Conservation (phyloP, 2,113 vertebrate species). For the Spermophilus dauricus region DNA sequence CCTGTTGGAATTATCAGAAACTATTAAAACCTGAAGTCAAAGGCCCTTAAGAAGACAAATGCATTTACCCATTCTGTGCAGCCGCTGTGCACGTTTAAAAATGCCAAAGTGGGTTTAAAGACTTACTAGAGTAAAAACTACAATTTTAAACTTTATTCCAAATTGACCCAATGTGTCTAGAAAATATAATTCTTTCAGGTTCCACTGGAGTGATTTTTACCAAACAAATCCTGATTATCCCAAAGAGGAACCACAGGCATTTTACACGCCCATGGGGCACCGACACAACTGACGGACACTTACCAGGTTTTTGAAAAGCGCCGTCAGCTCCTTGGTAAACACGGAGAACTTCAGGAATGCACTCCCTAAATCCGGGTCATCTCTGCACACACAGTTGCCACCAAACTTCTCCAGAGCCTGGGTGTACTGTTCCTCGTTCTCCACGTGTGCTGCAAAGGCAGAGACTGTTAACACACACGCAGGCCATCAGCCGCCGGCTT, state of each 20-base stretch:
- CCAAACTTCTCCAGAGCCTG: conserved; percentile 99
- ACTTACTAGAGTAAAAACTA: neutral
- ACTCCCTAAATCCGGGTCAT: conserved; percentile 98
- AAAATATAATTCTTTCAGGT: neutral
- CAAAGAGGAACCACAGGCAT: neutral
- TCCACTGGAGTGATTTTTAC: neutral
- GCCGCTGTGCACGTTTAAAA: neutral
- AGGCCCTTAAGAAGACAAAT: neutral
- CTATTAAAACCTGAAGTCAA: neutral
- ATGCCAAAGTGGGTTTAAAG: neutral
- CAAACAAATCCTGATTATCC: neutral
- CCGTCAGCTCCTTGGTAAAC: conserved; percentile 99
- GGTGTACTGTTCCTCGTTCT: conserved; percentile 99
- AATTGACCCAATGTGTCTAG: neutral
- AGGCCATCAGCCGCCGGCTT: neutral
- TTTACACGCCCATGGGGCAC: fast-evolving
- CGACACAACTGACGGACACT: conserved; percentile 35
- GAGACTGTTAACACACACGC: fast-evolving
- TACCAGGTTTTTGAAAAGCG: conserved; percentile 99
- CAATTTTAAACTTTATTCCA: neutral
- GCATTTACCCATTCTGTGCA: neutral
- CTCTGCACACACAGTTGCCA: conserved; percentile 98
- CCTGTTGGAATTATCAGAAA: neutral
- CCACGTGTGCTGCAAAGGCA: conserved; percentile 94
- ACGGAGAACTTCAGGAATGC: conserved; percentile 99